Base-by-base conservation (phyloP, 2,113 vertebrate genomes). In the Hepsetus odoe region DNA sequence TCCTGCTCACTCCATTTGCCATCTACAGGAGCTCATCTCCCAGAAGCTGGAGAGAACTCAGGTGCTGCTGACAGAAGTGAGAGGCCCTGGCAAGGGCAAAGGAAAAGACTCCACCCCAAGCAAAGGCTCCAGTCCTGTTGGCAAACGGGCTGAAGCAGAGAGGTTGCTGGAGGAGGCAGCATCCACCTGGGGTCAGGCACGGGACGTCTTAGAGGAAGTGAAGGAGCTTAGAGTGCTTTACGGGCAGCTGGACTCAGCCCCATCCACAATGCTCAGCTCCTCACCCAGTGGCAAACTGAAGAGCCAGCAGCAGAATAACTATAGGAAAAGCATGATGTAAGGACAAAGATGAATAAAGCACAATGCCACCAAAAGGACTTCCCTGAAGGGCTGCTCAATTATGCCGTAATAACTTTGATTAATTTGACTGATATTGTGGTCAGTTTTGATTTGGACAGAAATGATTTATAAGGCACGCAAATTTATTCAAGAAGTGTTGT, bases 11-110 rank as follows among this genome's bases (percentile, higher is more conserved):
- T 83, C 90, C 4, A 74, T 98, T 80, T 81, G 83, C 83, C 90
- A 82, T 72, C 91, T 98, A 77, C 95, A 97, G 87, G 93, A 96
- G 83, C 92, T 98, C 77, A 96, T 99, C 75, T 84, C 89, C 44
- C 89, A 94, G 89, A 98, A 98, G 90, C 94, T 98, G 86, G 91
- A 95, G 88, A 93, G 92, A 90, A 98, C 97, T 55, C 95, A 97
- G 92, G 92, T 90, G 88, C 91, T 98, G 85, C 93, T 98, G 86
- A 87, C 83, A 0, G 94, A 96, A 83, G 94, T 92, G 72, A 91
- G 91, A 0, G 85, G 1, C 55, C 59, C 76, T 32, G 46, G 56
- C 38, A n/a, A 88, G 87, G 72, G 0, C 22, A 91, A 86, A 76
- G 88, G 86, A 12, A 92, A 87, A 87, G 91, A 92, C 72, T 85